phyloP scores from a whole-genome alignment of 2,797 vertebrate genomes.

The Oreochromis grahami region DNA sequence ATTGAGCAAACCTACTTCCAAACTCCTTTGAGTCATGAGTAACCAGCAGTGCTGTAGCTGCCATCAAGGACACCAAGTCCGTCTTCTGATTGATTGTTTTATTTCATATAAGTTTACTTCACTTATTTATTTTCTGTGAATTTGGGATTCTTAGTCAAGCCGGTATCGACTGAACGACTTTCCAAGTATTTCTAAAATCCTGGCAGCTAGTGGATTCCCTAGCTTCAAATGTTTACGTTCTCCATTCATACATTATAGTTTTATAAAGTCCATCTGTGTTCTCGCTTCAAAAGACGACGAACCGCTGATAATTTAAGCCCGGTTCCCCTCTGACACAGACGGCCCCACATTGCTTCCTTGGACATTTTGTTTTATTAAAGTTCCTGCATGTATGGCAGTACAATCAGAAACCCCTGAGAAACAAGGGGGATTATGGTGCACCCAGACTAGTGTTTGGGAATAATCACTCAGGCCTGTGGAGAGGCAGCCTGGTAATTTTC shows the following conservation, averaged over 20 bases:
- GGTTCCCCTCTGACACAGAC: conserved; percentile 1
- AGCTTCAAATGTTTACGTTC: background rate
- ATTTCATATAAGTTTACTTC: background rate
- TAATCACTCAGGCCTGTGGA: conserved; percentile 65
- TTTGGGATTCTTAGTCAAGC: background rate
- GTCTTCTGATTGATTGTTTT: background rate
- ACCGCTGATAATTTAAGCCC: conserved; percentile 23
- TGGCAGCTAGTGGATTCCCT: background rate
- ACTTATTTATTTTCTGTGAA: background rate
- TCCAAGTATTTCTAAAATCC: background rate
- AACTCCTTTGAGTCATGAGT: background rate
- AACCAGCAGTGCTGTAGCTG: background rate
- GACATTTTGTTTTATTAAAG: conserved; percentile 65
- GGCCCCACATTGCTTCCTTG: conserved; percentile 29
- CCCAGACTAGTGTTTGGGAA: conserved; percentile 58
- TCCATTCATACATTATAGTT: background rate
- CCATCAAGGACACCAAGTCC: background rate
- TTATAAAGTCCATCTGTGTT: background rate
- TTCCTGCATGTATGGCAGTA: conserved; percentile 49
- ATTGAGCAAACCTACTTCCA: background rate
- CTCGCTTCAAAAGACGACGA: conserved; percentile 14
- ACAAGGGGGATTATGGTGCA: conserved; percentile 59
- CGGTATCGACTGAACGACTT: background rate
- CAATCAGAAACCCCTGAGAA: conserved; percentile 55
- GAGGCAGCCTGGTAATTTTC: conserved; percentile 61